Evolutionary conservation across 2,113 vertebrate species (phyloP).

Genomic region (Oreotrochilus melanogaster): DNA sequence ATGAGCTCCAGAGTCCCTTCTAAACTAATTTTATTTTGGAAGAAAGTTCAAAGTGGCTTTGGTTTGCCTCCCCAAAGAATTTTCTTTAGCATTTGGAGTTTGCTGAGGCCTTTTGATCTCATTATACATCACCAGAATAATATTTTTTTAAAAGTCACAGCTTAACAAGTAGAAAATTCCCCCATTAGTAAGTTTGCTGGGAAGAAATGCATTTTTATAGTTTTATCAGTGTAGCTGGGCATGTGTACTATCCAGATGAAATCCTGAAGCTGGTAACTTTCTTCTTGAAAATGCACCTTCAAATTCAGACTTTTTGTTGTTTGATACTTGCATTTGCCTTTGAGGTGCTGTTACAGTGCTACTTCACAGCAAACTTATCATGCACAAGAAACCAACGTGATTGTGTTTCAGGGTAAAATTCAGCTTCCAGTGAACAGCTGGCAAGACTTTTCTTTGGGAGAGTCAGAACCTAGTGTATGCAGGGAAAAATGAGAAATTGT

Average conservation of each 20-base stretch:
- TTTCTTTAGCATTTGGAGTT: background rate
- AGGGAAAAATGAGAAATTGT: background rate
- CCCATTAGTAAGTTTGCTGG: background rate
- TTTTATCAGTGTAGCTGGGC: background rate
- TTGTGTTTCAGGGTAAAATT: background rate
- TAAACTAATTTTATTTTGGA: background rate
- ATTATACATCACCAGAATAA: background rate
- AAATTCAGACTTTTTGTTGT: background rate
- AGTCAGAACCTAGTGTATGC: background rate
- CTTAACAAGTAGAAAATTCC: background rate
- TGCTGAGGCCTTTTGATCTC: background rate
- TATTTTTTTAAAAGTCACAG: background rate
- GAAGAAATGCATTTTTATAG: background rate
- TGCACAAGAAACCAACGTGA: no score
- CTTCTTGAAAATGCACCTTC: background rate
- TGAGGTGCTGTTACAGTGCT: background rate
- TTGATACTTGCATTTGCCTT: background rate
- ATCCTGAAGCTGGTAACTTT: background rate
- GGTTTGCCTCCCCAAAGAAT: background rate
- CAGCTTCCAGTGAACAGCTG: background rate
- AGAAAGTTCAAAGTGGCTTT: background rate
- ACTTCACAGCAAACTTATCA: background rate
- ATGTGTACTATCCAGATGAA: background rate
- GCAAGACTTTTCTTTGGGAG: background rate
- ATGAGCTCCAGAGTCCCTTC: background rate